Evolutionary conservation across 2,113 vertebrate species (phyloP).

Genomic region (Istiophorus platypterus): DNA sequence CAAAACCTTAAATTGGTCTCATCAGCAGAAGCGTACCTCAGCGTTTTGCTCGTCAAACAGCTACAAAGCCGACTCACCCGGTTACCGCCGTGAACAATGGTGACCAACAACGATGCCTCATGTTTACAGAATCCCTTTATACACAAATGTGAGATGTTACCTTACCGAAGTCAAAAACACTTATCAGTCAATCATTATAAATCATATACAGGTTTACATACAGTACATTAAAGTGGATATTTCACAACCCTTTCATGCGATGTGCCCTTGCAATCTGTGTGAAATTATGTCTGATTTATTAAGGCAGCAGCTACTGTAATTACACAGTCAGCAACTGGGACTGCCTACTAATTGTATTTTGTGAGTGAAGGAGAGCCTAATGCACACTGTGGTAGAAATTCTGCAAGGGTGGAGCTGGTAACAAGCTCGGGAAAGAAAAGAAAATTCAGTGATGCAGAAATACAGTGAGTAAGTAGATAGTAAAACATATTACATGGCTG

Average conservation of each 20-base stretch:
- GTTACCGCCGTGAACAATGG: not conserved
- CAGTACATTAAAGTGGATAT: slow-evolving; percentile 10
- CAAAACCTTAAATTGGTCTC: slow-evolving; percentile 12
- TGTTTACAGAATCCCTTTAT: not conserved
- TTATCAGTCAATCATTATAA: not conserved
- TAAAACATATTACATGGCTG: slow-evolving; percentile 26
- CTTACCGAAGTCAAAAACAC: not conserved
- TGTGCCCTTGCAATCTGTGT: slow-evolving; percentile 65
- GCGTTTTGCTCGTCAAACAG: not conserved
- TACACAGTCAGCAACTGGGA: slow-evolving; percentile 57
- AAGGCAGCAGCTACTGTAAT: slow-evolving; percentile 58
- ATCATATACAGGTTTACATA: slow-evolving; percentile 6
- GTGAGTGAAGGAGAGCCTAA: slow-evolving; percentile 53
- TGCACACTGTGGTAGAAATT: slow-evolving; percentile 34
- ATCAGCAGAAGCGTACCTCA: slow-evolving; percentile 5
- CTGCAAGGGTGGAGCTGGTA: slow-evolving; percentile 59
- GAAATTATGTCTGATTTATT: slow-evolving; percentile 68
- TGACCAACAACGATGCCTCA: not conserved
- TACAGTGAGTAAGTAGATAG: slow-evolving; percentile 32
- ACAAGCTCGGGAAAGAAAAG: slow-evolving; percentile 41
- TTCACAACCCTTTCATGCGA: slow-evolving; percentile 57
- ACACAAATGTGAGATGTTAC: not conserved
- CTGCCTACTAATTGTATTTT: slow-evolving; percentile 64
- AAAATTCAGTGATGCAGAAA: slow-evolving; percentile 41
- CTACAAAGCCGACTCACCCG: not conserved